Evolutionary conservation across 2,113 vertebrate species (phyloP).

Genomic region (Cisticola juncidis): DNA sequence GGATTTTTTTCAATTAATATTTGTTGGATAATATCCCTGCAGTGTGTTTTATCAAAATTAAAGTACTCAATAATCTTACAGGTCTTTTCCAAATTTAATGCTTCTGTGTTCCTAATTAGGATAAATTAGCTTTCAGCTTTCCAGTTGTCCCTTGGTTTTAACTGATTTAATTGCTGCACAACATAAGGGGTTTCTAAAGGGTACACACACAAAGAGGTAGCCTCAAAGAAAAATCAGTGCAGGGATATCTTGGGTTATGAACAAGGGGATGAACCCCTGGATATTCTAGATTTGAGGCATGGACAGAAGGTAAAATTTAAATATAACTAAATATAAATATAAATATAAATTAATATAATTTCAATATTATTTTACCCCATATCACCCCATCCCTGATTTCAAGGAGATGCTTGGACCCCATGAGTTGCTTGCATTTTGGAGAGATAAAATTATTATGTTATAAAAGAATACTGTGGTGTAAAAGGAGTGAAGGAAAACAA

Average conservation of each 20-base stretch:
- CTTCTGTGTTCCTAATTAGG: neutral
- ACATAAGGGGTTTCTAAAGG: neutral
- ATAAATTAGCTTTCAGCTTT: neutral
- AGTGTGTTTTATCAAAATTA: neutral
- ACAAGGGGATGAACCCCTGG: neutral
- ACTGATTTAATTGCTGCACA: neutral
- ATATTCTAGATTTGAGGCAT: neutral
- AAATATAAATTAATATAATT: too few species aligned
- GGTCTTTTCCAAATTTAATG: neutral
- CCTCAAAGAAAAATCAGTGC: neutral
- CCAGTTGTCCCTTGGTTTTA: neutral
- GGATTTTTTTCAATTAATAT: accelerated
- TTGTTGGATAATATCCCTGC: neutral
- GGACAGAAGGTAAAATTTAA: neutral
- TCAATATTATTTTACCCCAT: neutral
- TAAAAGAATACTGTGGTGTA: neutral
- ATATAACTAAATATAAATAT: too few species aligned
- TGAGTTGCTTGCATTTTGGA: neutral
- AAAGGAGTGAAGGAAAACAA: neutral
- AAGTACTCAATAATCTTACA: neutral
- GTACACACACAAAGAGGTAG: neutral
- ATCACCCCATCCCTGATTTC: neutral
- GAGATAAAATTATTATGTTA: neutral
- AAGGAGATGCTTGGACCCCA: neutral
- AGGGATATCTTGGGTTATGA: too few species aligned